Base-by-base conservation (phyloP, 2,113 vertebrate species). In the Microtus oregoni region DNA sequence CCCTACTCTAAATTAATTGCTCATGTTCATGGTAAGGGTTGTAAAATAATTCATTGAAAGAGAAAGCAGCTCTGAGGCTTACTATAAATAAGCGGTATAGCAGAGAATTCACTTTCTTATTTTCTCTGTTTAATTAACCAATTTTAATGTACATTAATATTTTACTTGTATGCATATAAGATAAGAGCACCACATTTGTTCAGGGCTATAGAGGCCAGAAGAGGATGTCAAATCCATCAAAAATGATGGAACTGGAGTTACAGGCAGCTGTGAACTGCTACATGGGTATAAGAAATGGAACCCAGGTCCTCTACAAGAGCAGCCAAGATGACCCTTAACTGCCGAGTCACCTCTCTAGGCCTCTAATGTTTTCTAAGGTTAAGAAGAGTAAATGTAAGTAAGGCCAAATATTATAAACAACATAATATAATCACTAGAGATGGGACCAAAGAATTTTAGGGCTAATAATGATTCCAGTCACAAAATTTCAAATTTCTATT, bases 31-130 rank as follows among this genome's bases (percentile, higher is more conserved):
- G 41, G 82, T 70, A 70, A 15, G 15, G 35, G 20, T 5, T 79
- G 77, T 70, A 30, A 85, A 92, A 86, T 26, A 88, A 96, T 76
- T 63, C 32, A 89, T 28, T 55, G 55, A 24, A 63, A 15, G 61
- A 22, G 50, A 67, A 93, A 41, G 19, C 41, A 89, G 58, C 24
- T 89, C 81, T 47, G n/a, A 79, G 77, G 30, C n/a, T 22, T 20
- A 0, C 58, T 58, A 58, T 58, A 58, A 58, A 58, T 58, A 58
- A 58, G 58, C 6, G 4, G 86, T 41, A 41, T 55, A 50, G 58
- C 58, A 50, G 3, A 55, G 47, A 76, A 77, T 44, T 52, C 85
- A 61, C 28, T 58, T 61, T 83, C 68, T 63, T 67, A 38, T 24
- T 24, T 15, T n/a, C 58, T 81, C 9, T 81, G 78, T 55, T n/a